phyloP scores from a whole-genome alignment of 2,113 vertebrate genomes.

The Epinephelus moara region DNA sequence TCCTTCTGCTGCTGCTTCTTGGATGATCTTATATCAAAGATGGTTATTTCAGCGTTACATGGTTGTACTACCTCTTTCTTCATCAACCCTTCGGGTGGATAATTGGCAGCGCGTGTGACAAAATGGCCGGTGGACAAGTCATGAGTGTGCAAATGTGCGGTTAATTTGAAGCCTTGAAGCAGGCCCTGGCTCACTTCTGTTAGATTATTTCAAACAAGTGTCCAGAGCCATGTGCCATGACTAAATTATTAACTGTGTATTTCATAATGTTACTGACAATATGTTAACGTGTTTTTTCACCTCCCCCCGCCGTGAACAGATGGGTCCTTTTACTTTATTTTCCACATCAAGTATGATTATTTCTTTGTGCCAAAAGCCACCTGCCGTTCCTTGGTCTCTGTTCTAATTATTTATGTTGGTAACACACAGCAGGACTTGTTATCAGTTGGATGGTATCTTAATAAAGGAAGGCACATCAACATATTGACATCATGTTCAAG shows the following conservation, averaged over 20 bases:
- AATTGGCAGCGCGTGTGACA: slow-evolving; percentile 61
- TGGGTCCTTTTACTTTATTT: slow-evolving; percentile 99
- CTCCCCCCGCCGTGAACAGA: slow-evolving; percentile 97
- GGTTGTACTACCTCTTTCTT: slow-evolving; percentile 18
- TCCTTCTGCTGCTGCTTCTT: slow-evolving; percentile 24
- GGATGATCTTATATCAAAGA: slow-evolving; percentile 20
- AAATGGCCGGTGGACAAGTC: slow-evolving; percentile 64
- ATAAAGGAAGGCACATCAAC: slow-evolving; percentile 99
- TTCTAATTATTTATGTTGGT: slow-evolving; percentile 99
- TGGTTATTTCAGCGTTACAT: slow-evolving; percentile 25
- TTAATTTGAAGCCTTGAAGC: slow-evolving; percentile 72
- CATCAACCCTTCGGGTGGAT: slow-evolving; percentile 58
- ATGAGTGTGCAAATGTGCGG: slow-evolving; percentile 57
- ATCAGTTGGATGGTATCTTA: slow-evolving; percentile 99
- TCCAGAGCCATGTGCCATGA: slow-evolving; percentile 89
- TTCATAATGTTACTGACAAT: slow-evolving; percentile 99
- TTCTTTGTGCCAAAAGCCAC: slow-evolving; percentile 99
- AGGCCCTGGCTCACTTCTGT: slow-evolving; percentile 65
- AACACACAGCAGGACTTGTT: slow-evolving; percentile 99
- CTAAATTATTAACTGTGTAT: slow-evolving; percentile 99
- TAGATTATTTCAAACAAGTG: slow-evolving; percentile 88
- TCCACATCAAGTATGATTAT: slow-evolving; percentile 99
- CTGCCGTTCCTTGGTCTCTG: slow-evolving; percentile 97
- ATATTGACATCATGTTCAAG: slow-evolving; percentile 99
- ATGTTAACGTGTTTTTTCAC: slow-evolving; percentile 96